Percentiles rank a stretch among this genome's conserved stretches.
phyloP scores from a whole-genome alignment of 2,888 invertebrate species.

The Xylota sylvarum region DNA sequence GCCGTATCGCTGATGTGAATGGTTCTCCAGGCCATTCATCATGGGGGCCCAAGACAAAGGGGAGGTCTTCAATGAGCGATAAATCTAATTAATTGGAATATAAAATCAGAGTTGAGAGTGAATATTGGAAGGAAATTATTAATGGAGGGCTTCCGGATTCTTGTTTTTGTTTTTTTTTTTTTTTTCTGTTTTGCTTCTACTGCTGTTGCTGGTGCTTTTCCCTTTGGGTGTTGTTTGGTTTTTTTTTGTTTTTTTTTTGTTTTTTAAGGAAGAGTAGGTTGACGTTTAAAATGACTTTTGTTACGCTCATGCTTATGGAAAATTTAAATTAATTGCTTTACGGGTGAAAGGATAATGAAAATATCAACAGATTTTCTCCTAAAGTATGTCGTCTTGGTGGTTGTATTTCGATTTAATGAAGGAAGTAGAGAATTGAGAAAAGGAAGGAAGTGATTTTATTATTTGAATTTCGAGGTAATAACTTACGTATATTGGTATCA shows the following conservation, averaged over 20 bases:
- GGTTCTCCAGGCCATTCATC: slow-evolving; percentile 59
- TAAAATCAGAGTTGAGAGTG: slow-evolving; percentile 69
- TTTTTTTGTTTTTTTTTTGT: neutral
- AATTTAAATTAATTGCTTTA: slow-evolving; percentile 63
- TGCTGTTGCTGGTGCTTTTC: too few relatives aligned
- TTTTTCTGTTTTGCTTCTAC: slow-evolving; percentile 2
- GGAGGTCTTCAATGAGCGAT: slow-evolving; percentile 71
- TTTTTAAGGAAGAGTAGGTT: neutral
- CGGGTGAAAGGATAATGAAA: slow-evolving; percentile 61
- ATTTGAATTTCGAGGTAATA: neutral
- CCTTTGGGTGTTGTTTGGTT: neutral
- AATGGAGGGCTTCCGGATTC: slow-evolving; percentile 42
- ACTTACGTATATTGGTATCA: too few relatives aligned
- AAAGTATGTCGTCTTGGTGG: neutral
- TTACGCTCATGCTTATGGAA: slow-evolving; percentile 52
- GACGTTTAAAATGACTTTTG: slow-evolving; percentile 56
- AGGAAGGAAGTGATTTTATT: neutral
- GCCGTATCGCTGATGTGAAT: slow-evolving; percentile 41
- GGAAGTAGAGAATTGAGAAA: neutral
- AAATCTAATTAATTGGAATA: slow-evolving; percentile 76
- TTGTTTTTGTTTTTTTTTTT: neutral
- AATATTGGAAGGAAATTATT: slow-evolving; percentile 70
- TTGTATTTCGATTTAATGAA: neutral
- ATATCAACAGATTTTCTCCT: slow-evolving; percentile 53
- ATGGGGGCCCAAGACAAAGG: slow-evolving; percentile 59